Base-by-base conservation (phyloP, 2,113 vertebrate genomes). In the Oryzias woworae region DNA sequence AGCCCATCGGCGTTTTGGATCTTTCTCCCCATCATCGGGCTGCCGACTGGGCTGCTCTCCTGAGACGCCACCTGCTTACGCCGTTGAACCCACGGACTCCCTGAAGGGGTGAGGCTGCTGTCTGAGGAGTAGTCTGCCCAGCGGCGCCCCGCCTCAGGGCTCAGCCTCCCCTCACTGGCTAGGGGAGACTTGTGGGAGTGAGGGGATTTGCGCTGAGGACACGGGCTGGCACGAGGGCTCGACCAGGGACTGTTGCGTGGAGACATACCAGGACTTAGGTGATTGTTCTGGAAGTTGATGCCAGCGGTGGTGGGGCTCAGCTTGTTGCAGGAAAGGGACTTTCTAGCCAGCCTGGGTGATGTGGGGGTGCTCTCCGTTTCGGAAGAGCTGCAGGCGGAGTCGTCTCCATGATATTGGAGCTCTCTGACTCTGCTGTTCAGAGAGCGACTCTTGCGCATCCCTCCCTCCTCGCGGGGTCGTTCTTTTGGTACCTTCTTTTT, bases 11-110 rank as follows among this genome's bases (percentile, higher is more conserved):
- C 92, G 0, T 91, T 94, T 83, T 96, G 95, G 78, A 95, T 94
- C 91, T 94, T 98, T 58, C 91, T 73, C 4, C 89, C 91, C 47
- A 95, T 58, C 91, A 96, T 89, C 0, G 96, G 96, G 59, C 96
- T 99, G 0, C 92, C 92, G 0, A 90, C 79, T 0, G 96, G 95
- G 49, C 95, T 98, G 82, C 91, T 96, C 88, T 97, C 95, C 80
- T 93, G 94, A 0, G 92, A 93, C 0, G 92, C 91, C 73, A 93
- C 95, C 73, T 96, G 96, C 66, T 93, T 90, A 53, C 97, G 91
- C n/a, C 96, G 92, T 69, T 94, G 97, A 3, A 97, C 95, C 97
- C 97, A 99, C 0, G 96, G 97, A 69, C 97, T 99, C n/a, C 95
- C 92, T 0, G 93, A 98, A 4, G 97, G 96, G 0, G 97, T 98